A percentile compares a stretch with the other conserved stretches of the same genome.
Evolutionary conservation across 2,888 invertebrate species (phyloP).

Genomic region (Tachystola acroxantha): DNA sequence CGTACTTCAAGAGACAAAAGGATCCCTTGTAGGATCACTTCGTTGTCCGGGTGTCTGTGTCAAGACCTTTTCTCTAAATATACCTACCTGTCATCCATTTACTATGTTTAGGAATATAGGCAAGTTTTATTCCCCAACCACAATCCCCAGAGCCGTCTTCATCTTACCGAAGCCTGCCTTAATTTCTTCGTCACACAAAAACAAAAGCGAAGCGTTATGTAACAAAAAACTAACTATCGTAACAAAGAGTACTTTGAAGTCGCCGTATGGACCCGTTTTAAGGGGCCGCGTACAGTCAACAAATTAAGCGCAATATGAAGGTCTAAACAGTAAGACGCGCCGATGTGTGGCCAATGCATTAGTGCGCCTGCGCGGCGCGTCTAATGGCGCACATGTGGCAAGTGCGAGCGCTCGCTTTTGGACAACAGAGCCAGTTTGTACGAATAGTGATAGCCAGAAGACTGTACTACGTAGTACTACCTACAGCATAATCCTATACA

Average conservation of each 20-base stretch:
- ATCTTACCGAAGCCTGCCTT: neutral
- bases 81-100: too few species aligned
- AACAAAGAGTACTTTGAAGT: slow-evolving; percentile 10
- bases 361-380: slow-evolving; percentile 1
- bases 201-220: neutral
- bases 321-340: slow-evolving; percentile 7
- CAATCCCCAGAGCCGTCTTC: too few species aligned
- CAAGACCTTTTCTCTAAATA: too few species aligned
- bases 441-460: too few species aligned
- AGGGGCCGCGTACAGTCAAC: slow-evolving; percentile 6
- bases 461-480: too few species aligned
- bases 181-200: neutral
- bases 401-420: neutral
- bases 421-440: too few species aligned
- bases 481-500: too few species aligned
- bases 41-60: too few species aligned
- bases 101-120: too few species aligned
- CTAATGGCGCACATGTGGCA: slow-evolving; percentile 5
- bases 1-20: too few species aligned
- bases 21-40: too few species aligned
- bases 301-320: slow-evolving; percentile 6
- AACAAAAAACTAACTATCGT: slow-evolving; percentile 5
- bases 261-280: slow-evolving; percentile 10
- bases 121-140: too few species aligned
- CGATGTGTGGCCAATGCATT: slow-evolving; percentile 8